These are phyloP conservation scores for Lepidochrysops patricia DNA, from an alignment of 2,888 invertebrate species.

Conservation along the genomic window DNA sequence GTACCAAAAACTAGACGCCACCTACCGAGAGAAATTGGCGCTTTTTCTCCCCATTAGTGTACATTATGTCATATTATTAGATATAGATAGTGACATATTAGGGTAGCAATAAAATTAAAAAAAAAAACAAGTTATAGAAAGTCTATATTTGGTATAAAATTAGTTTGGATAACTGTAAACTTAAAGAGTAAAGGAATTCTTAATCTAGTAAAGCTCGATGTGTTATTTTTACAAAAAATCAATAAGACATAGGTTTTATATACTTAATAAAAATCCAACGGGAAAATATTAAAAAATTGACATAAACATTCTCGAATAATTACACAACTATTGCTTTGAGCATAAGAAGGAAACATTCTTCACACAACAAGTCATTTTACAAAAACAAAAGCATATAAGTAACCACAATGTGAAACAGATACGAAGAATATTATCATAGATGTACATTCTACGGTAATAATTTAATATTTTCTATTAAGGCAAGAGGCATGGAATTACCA, in stretches of 20 bases:
- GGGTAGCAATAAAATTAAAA: slow-evolving; percentile 15
- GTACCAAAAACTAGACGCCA: too few relatives aligned
- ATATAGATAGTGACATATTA: background rate
- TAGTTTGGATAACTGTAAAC: slow-evolving; percentile 38
- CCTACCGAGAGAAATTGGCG: too few relatives aligned
- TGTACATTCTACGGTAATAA: background rate
- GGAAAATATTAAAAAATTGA: background rate
- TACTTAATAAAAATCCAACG: background rate
- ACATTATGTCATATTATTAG: too few relatives aligned
- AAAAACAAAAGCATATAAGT: background rate
- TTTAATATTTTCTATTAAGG: background rate
- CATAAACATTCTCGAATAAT: background rate
- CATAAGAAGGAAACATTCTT: too few relatives aligned
- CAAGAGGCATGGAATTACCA: background rate
- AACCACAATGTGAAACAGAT: too few relatives aligned
- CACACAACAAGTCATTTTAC: too few relatives aligned
- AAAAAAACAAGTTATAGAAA: slow-evolving; percentile 26
- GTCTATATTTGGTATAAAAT: slow-evolving; percentile 71
- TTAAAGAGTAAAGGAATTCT: slow-evolving; percentile 44
- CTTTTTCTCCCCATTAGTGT: too few relatives aligned
- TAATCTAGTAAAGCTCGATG: slow-evolving; percentile 60
- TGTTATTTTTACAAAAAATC: slow-evolving; percentile 14
- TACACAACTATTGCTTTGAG: too few relatives aligned
- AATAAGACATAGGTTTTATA: background rate
- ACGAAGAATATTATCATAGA: too few relatives aligned